Conservation (phyloP, 2,797 vertebrate species). For the Sebastes itinus region DNA sequence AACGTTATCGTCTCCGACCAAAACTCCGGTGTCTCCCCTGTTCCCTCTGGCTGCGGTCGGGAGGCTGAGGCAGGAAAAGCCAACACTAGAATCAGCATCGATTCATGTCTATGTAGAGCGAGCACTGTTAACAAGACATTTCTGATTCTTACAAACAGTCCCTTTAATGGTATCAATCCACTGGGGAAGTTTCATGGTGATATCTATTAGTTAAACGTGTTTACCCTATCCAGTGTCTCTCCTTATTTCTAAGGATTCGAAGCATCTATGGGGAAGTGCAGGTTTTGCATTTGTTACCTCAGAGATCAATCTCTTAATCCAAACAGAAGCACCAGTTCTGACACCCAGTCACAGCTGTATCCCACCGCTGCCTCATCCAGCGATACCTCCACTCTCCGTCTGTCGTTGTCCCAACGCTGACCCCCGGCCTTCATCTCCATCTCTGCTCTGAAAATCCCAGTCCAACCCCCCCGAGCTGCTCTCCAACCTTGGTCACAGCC, state of each 20-base stretch:
- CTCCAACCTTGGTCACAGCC: not conserved
- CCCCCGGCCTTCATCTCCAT: conserved; percentile 6
- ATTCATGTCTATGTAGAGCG: too few species aligned
- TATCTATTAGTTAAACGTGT: too few species aligned
- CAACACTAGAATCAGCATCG: too few species aligned
- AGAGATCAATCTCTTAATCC: conserved; percentile 17
- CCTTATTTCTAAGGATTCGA: not conserved
- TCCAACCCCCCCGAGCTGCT: not conserved
- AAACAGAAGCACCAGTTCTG: not conserved
- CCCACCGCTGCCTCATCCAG: not conserved
- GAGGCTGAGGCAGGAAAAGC: too few species aligned
- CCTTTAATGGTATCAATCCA: not conserved
- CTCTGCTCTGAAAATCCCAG: not conserved
- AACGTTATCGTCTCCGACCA: too few species aligned
- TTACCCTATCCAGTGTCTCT: not conserved
- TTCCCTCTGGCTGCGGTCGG: too few species aligned
- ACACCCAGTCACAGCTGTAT: not conserved
- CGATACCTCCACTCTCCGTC: not conserved
- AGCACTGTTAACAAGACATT: too few species aligned
- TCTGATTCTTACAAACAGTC: too few species aligned
- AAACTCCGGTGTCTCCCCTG: too few species aligned
- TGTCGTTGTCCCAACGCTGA: conserved; percentile 1
- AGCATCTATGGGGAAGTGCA: not conserved
- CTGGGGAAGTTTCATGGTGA: not conserved
- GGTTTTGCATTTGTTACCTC: not conserved